Conservation (phyloP, 2,113 vertebrate genomes). For the Myrmophylax atrothorax region DNA sequence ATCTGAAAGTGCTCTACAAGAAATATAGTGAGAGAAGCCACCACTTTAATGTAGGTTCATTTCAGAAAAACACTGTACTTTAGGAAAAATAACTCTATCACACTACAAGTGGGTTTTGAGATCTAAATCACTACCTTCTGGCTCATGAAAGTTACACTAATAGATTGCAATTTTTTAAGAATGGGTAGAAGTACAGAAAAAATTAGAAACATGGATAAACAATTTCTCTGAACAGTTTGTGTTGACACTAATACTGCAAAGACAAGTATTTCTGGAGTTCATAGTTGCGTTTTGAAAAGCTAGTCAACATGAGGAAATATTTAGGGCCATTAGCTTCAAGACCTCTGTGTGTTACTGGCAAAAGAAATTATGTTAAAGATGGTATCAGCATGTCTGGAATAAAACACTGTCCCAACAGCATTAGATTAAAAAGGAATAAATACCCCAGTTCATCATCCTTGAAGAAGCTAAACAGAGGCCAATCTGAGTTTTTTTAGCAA, state of each 20-base stretch:
- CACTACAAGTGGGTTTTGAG: background rate
- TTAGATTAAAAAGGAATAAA: background rate
- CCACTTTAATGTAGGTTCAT: background rate
- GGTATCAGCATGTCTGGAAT: background rate
- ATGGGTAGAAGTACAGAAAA: background rate
- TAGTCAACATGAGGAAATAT: background rate
- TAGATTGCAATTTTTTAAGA: background rate
- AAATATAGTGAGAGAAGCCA: background rate
- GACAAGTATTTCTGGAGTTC: background rate
- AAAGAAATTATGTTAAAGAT: background rate
- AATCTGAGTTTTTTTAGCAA: background rate
- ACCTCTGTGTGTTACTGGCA: background rate
- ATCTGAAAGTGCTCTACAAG: background rate
- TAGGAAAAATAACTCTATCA: background rate
- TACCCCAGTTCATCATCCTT: background rate
- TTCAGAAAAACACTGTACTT: conserved; percentile 3
- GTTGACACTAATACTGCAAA: background rate
- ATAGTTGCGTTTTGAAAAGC: background rate
- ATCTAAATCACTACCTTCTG: background rate
- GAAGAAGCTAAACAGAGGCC: background rate
- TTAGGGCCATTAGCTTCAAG: background rate
- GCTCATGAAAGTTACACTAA: background rate
- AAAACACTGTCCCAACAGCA: background rate
- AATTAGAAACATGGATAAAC: rapidly evolving
- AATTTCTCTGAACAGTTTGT: background rate